phyloP scores from a whole-genome alignment of 2,888 invertebrate genomes.

The Ophioninae sp. region DNA sequence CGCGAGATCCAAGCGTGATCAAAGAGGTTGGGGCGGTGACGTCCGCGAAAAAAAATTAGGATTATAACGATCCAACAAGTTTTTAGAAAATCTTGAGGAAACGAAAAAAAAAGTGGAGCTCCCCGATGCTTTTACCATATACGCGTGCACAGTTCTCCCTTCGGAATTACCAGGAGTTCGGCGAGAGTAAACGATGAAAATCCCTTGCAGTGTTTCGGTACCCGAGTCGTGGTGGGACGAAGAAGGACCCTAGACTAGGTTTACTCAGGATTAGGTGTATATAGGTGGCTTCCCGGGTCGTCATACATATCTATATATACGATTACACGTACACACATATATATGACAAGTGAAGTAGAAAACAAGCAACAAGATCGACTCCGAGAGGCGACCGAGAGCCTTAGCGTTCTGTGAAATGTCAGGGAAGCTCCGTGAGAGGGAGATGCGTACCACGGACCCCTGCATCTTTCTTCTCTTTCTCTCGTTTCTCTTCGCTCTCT shows the following conservation, averaged over 20 bases:
- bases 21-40: no score
- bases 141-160: not conserved
- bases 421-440: conserved; percentile 46
- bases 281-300: not conserved
- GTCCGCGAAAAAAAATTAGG: no score
- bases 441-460: conserved; percentile 33
- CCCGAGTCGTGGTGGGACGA: conserved; percentile 15
- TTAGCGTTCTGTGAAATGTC: conserved; percentile 58
- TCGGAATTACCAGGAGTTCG: conserved; percentile 20
- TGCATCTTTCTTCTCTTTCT: conserved; percentile 20
- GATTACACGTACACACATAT: not conserved
- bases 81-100: not conserved
- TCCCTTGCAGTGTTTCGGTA: conserved; percentile 53
- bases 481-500: not conserved
- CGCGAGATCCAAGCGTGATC: no score
- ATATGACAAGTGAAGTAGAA: conserved; percentile 6
- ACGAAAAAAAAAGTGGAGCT: not conserved
- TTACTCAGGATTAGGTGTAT: conserved; percentile 52
- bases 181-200: conserved; percentile 55
- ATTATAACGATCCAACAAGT: not conserved
- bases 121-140: not conserved
- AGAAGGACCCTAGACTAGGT: conserved; percentile 39
- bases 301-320: not conserved
- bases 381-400: conserved; percentile 35
- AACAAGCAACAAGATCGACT: conserved; percentile 40